Percentiles rank a stretch among this genome's conserved stretches.
Evolutionary conservation across 1,140 invertebrate genomes (phyloP).

Genomic region (Trichonephila clavata): DNA sequence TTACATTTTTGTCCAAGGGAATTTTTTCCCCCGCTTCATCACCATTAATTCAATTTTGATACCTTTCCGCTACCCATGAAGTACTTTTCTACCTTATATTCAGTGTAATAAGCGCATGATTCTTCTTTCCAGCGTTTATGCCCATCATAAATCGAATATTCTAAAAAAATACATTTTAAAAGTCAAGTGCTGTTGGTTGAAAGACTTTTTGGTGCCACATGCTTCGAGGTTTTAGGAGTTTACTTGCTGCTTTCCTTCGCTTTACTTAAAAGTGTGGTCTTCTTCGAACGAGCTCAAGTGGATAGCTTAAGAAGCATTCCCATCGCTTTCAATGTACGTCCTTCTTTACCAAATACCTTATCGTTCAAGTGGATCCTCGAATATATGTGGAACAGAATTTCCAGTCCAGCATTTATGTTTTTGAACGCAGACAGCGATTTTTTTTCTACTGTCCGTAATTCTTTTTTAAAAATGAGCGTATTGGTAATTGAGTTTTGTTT

Average conservation of each 20-base stretch:
- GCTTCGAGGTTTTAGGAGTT: not conserved
- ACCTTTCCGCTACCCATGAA: not conserved
- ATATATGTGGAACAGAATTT: not conserved
- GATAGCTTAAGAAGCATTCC: not conserved
- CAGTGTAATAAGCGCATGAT: constrained; percentile 29
- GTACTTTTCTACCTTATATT: constrained; percentile 18
- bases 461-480: constrained; percentile 35
- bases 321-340: not conserved
- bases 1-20: not conserved
- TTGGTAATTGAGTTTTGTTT: constrained; percentile 63
- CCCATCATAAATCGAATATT: constrained; percentile 70
- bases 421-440: constrained; percentile 3
- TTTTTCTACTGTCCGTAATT: not conserved
- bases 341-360: constrained; percentile 50
- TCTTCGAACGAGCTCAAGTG: constrained; percentile 15
- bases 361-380: constrained; percentile 58
- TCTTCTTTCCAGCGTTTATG: not conserved
- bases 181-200: constrained; percentile 49
- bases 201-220: constrained; percentile 69
- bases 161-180: constrained; percentile 69
- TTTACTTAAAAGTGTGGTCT: constrained; percentile 45
- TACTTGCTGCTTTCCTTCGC: not conserved
- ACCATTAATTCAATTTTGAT: constrained; percentile 60
- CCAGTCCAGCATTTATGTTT: constrained; percentile 54
- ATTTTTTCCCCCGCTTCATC: not conserved